Evolutionary conservation across 2,888 invertebrate genomes (phyloP).

Genomic region (Lottia gigantea): DNA sequence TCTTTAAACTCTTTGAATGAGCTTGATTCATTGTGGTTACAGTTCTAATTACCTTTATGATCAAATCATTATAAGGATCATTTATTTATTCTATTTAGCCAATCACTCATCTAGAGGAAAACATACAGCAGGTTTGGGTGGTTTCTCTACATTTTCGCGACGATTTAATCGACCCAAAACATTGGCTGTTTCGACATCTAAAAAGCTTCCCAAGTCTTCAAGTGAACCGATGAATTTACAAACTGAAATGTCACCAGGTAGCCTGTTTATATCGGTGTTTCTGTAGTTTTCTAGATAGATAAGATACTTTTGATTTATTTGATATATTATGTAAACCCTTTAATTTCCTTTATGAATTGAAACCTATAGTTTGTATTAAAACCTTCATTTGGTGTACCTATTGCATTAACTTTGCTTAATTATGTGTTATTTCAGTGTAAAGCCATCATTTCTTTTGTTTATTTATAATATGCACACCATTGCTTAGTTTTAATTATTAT

Average conservation of each 20-base stretch:
- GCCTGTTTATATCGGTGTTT: constrained; percentile 14
- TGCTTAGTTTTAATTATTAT: too few species aligned
- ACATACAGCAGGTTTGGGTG: constrained; percentile 27
- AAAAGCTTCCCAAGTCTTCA: constrained; percentile 61
- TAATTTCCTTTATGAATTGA: background rate
- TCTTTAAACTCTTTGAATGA: too few species aligned
- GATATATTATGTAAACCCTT: background rate
- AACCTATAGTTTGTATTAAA: background rate
- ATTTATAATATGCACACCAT: too few species aligned
- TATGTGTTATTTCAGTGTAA: too few species aligned
- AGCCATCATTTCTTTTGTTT: too few species aligned
- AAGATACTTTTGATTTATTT: background rate
- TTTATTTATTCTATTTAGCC: constrained; percentile 21
- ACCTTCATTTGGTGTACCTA: too few species aligned
- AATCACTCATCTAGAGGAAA: constrained; percentile 20
- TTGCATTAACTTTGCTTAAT: too few species aligned
- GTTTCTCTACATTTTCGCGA: constrained; percentile 47
- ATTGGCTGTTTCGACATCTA: constrained; percentile 46
- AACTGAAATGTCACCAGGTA: constrained; percentile 65
- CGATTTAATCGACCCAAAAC: constrained; percentile 54
- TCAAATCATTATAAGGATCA: too few species aligned
- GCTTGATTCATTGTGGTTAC: too few species aligned
- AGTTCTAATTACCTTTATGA: too few species aligned
- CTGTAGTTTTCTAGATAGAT: background rate
- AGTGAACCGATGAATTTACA: constrained; percentile 67